Base-by-base conservation (phyloP, 2,888 invertebrate species). In the Pachydiplax longipennis region DNA sequence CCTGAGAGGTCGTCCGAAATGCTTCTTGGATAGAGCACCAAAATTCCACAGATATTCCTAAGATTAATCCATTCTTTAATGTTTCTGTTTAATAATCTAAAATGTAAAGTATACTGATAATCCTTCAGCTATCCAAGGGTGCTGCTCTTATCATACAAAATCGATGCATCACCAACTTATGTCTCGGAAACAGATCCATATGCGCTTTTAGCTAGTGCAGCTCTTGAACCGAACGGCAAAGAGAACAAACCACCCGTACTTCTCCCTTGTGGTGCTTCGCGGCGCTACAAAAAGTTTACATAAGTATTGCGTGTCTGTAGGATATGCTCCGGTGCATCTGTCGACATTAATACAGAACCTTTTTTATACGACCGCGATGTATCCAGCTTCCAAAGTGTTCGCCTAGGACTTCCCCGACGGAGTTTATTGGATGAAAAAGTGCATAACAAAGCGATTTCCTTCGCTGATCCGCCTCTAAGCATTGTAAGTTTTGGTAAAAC, bases 351-450 rank as follows among this genome's bases (percentile, higher is more conserved):
- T 73, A 73, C 31, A 73, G 25, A 73, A 31, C 25, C 6, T 73
- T 65, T n/a, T 65, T 65, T 31, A 25, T 73, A 31, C 73, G 25
- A 73, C 25, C 13, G 73, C 25, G 73, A 73, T 73, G 73, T 31
- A 73, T 73, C 73, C 73, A 31, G 73, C 65, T 31, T 37, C 61
- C 61, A 65, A 87, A 87, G 87, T 65, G 87, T 12, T 61, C 61
- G 22, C 61, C 87, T 87, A 87, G 61, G 87, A 87, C 87, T 87
- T 87, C 87, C n/a, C 65, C n/a, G 0, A 31, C 35, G 22, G 2
- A 35, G 58, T 31, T 87, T 37, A 87, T 87, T 87, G 87, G 87
- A 87, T 87, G 61, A 87, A 37, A 65, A 87, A 87, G 87, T 83
- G 61, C 87, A 31, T 65, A 40, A 65, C 61, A 15, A 87, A 61